Evolutionary conservation across 2,797 vertebrate genomes (phyloP).

Genomic region (Erpetoichthys calabaricus): DNA sequence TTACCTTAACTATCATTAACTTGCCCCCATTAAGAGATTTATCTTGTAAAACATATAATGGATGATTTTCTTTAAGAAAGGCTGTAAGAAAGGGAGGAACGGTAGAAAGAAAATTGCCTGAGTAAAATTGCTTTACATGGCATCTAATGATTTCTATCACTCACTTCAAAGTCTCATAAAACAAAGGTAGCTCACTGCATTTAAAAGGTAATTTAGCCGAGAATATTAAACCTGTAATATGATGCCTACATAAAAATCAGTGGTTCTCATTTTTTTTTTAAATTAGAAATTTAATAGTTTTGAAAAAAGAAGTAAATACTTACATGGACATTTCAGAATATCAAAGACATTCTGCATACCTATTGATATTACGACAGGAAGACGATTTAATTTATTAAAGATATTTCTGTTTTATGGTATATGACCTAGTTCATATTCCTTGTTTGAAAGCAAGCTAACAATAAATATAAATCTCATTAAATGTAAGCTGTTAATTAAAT

Average conservation of each 20-base stretch:
- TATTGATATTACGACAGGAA: no score
- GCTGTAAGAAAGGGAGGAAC: constrained; percentile 8
- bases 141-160: constrained; percentile 42
- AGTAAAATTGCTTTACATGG: constrained; percentile 45
- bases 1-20: not conserved
- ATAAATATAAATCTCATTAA: no score
- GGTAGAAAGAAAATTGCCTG: constrained; percentile 11
- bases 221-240: constrained; percentile 42
- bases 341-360: no score
- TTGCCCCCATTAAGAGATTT: not conserved
- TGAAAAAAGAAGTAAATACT: no score
- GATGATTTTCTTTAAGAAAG: constrained; percentile 22
- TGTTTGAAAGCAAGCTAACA: no score
- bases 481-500: no score
- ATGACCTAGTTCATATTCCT: no score
- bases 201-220: constrained; percentile 43
- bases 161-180: constrained; percentile 49
- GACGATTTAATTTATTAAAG: no score
- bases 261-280: no score
- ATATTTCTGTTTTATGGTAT: no score
- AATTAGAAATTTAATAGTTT: no score
- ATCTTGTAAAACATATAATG: constrained; percentile 13
- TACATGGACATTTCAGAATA: no score
- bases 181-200: constrained; percentile 42
- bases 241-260: constrained; percentile 27